Base-by-base conservation (phyloP, 2,888 invertebrate genomes). In the Eugnorisma glareosa region DNA sequence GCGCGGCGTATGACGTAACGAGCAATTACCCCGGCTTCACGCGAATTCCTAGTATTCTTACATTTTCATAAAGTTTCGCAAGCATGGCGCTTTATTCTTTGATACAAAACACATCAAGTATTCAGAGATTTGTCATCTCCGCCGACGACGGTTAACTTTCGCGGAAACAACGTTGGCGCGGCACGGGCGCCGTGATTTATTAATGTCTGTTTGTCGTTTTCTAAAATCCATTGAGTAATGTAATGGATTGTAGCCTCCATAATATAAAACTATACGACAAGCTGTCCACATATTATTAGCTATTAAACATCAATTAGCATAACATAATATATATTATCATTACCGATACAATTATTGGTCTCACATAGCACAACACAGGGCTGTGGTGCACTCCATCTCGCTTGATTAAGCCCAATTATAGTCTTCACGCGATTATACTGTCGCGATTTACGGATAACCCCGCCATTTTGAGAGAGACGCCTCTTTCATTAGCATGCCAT, bases 321-420 rank as follows among this genome's bases (percentile, higher is more conserved):
- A 91, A 90, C 90, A 89, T 91, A 90, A 90, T 90, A 86, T 83
- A 78, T 87, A 84, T 89, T 87, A 84, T 89, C 90, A 92, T 92
- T 91, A 91, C 88, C 86, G 87, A 86, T 86, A 88, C 89, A 90
- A 92, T 91, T 90, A 92, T 91, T 90, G 90, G 85, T 82, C 88
- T 84, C 90, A 90, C 90, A 90, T 87, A 87, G 81, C 89, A 83
- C 83, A 90, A 89, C 89, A 85, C 81, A 82, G 63, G 31, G 86
- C 71, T 73, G 61, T 35, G 77, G 71, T 79, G 91, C 94, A 92
- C 93, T 94, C 93, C 92, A 95, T 93, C 92, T 94, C 91, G 93
- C 94, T 94, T 94, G 93, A 95, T 95, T 94, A 94, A 93, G 89
- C 91, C 93, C 95, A 95, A 95, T 95, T 95, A 95, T 91, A 91